phyloP scores from a whole-genome alignment of 2,888 invertebrate genomes.

The Pecten maximus region DNA sequence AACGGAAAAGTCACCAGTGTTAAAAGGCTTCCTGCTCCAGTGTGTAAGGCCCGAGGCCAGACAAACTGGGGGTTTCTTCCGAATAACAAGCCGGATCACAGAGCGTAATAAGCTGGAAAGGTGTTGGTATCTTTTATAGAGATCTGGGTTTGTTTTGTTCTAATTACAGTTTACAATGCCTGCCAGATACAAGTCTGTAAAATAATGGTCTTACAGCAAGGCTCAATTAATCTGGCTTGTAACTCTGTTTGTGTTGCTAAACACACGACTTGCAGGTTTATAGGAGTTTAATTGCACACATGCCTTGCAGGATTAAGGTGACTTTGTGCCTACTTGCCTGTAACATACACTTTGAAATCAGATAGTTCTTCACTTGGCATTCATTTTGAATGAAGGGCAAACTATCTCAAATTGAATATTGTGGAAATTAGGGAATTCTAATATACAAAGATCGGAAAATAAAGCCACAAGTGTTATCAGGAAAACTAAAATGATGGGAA shows the following conservation, averaged over 20 bases:
- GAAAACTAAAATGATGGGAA: neutral
- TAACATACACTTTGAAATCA: conserved; percentile 7
- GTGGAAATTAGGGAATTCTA: neutral
- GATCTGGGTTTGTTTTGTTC: conserved; percentile 29
- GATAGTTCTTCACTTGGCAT: neutral
- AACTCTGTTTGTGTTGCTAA: conserved; percentile 30
- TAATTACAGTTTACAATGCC: conserved; percentile 13
- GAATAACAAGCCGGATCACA: conserved; percentile 5
- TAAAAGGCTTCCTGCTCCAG: conserved; percentile 20
- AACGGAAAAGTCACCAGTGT: neutral
- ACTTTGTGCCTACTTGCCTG: neutral
- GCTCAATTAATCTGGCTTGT: conserved; percentile 31
- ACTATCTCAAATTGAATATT: neutral
- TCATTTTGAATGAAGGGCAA: neutral
- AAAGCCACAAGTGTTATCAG: neutral
- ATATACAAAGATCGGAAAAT: neutral
- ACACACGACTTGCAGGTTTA: conserved; percentile 33
- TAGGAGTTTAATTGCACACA: neutral
- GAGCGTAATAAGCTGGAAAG: conserved; percentile 22
- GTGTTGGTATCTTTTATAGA: conserved; percentile 31
- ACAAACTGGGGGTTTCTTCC: conserved; percentile 22
- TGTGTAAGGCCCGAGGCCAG: neutral
- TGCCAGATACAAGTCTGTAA: conserved; percentile 25
- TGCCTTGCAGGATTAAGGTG: conserved; percentile 35
- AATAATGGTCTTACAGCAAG: conserved; percentile 30